Base-by-base conservation (phyloP, 2,797 vertebrate genomes). In the Neoniphon sammara region DNA sequence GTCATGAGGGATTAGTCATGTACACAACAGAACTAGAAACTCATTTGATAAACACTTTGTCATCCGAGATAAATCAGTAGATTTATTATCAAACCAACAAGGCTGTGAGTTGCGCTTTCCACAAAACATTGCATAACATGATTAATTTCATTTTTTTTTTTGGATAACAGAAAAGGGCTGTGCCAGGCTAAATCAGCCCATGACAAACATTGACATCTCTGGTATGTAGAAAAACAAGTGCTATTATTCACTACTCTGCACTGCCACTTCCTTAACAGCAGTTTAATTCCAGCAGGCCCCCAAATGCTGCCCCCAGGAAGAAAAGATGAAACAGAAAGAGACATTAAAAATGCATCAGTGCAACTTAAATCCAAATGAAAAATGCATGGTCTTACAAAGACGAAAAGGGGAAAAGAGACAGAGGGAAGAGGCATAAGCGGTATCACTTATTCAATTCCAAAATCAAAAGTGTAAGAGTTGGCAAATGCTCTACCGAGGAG, bases 331-430 rank as follows among this genome's bases (percentile, higher is more conserved):
- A 76, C 70, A 69, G 39, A 31, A 34, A 62, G 31, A 66, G 6
- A 1, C 69, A 74, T 91, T 75, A 90, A 91, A 88, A 80, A 91
- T 90, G 74, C 80, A 92, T 78, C 47, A 69, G 60, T n/a, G 70
- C 66, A 88, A 85, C 80, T 67, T 78, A 71, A 79, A 78, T 55
- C 75, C 57, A 63, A 77, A 89, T 89, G 42, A 89, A 89, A 90
- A 76, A 87, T 85, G 71, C 68, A 90, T 84, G 70, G 3, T 20
- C 17, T 36, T 18, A 78, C 72, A 69, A 70, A 76, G 65, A 44
- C 15, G 66, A 50, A 63, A 67, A 27, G 14, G 23, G 46, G 46
- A 17, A 5, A 30, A 18, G 21, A 7, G 54, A 39, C 27, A 53
- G 60, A 62, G 5, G 11, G 27, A 21, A 30, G 20, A 23, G 49